Evolutionary conservation across 2,113 vertebrate genomes (phyloP), one percentile per base, ranked within the genome.

Genomic region (Ramphastos sulfuratus): DNA sequence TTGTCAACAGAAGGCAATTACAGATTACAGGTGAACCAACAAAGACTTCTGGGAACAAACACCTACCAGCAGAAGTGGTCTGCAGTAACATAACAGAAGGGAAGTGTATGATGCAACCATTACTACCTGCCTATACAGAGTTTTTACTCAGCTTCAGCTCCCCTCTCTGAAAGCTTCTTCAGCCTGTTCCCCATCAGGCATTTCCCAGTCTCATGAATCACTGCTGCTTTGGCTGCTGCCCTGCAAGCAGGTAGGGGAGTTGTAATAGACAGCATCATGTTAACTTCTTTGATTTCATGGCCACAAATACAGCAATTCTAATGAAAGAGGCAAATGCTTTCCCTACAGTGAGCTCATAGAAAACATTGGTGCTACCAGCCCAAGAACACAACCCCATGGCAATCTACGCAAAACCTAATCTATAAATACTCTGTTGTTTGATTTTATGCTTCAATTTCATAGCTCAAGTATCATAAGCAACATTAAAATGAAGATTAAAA

Each of bases 181-280:
- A 79, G 37, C 27, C 14, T 0, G 0, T 19, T 24, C 30, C 39
- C 44, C 39, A 46, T 18, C 0, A 0, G 19, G 28, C 64, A 25
- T 11, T 54, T 70, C 42, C 60, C 70, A 55, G 66, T 48, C 19
- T 54, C 3, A 2, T 14, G 33, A 77, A 67, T 31, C 56, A 14
- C 3, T 6, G 48, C 78, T 35, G 14, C 14, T 27, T 2, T 1
- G 48, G 59, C 37, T 82, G 70, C 79, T 80, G 82, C 64, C 39
- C 59, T 50, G 48, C 61, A 76, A 64, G 31, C 31, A 76, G 15
- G 28, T 2, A 42, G 23, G 19, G 19, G 14, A 33, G 8, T 71
- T 75, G 28, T 30, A 71, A 86, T 17, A 82, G 56, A 48, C 6
- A 7, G 61, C 65, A 75, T 25, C 54, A 33, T 11, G 15, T 42